Percentiles rank a stretch among this genome's conserved stretches.
Conservation (phyloP, 2,888 invertebrate species). For the Microctonus aethiopoides region DNA sequence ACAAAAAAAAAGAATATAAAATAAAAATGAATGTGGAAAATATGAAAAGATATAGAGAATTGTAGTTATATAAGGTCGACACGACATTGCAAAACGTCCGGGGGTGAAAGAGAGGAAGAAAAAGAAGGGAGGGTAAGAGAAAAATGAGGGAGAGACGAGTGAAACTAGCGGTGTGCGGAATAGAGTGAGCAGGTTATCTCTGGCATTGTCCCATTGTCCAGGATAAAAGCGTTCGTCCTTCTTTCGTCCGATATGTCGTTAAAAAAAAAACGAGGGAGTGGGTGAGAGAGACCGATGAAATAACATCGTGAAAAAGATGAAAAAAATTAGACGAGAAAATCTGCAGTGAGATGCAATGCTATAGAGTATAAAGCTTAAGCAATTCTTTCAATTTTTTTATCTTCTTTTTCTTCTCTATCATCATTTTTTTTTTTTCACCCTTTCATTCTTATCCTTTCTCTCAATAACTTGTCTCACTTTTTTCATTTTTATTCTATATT, state of each 20-base stretch:
- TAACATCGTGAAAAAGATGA: constrained; percentile 11
- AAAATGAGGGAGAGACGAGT: constrained; percentile 5
- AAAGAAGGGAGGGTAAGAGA: constrained; percentile 21
- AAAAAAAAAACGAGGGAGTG: constrained; percentile 17
- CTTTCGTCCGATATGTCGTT: constrained; percentile 46
- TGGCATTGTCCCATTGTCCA: constrained; percentile 48
- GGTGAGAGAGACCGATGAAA: constrained; percentile 8
- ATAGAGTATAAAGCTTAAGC: constrained; percentile 1
- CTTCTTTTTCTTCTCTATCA: background rate
- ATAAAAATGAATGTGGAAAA: background rate
- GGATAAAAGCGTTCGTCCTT: constrained; percentile 43
- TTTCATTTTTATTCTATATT: too few relatives aligned
- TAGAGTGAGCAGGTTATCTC: constrained; percentile 39
- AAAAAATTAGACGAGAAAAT: constrained; percentile 27
- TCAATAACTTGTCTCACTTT: constrained; percentile 6
- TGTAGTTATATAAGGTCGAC: constrained; percentile 26
- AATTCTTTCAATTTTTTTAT: constrained; percentile 10
- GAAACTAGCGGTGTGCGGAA: constrained; percentile 4
- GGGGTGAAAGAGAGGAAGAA: background rate
- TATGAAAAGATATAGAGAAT: constrained; percentile 12
- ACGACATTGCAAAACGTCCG: constrained; percentile 30
- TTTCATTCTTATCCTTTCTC: background rate
- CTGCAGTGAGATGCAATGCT: constrained; percentile 20
- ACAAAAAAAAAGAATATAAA: constrained; percentile 32
- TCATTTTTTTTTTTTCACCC: background rate